Evolutionary conservation across 2,113 vertebrate species (phyloP), one percentile per base, ranked within the genome.

Genomic region (Mugil cephalus): DNA sequence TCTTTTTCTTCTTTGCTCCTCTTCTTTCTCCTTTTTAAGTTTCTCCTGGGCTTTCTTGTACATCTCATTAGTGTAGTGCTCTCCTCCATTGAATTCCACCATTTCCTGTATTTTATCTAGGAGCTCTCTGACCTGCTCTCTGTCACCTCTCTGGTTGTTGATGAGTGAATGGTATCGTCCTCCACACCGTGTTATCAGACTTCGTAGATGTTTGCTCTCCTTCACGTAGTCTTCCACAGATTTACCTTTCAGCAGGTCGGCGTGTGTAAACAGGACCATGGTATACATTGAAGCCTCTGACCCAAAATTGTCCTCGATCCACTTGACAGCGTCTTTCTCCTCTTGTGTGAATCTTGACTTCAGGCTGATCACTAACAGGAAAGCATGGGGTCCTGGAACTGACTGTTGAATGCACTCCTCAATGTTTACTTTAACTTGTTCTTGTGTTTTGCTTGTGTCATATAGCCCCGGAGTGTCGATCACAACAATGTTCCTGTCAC

Each of bases 391-490:
- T 42, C 88, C 80, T 58, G 88, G 88, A 64, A 71, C 47, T 1
- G 83, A 88, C 69, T 61, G 8, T 0, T 36, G 0, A 6, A 91
- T 19, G 52, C 90, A 93, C 13, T 51, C 14, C 18, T 34, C 19
- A 0, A 93, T 87, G 43, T 87, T 59, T 4, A 0, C 10, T n/a
- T 21, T 14, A 0, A 87, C 51, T 1, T 85, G 18, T 1, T 19
- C 18, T 6, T 53, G 1, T 0, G 15, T 10, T 11, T 48, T 21
- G 3, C 0, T 42, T 0, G 88, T 89, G 62, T 86, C 80, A 35
- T 83, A 92, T 15, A 93, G 36, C 0, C 88, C 91, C 1, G 91
- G 91, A 0, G 77, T 91, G 52, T 94, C 92, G 0, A 92, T 65
- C 0, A 93, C 71, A 0, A 48, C 34, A 0, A 93, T 8, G 0